Conservation (phyloP, 2,888 invertebrate genomes). For the Gortyna flavago region DNA sequence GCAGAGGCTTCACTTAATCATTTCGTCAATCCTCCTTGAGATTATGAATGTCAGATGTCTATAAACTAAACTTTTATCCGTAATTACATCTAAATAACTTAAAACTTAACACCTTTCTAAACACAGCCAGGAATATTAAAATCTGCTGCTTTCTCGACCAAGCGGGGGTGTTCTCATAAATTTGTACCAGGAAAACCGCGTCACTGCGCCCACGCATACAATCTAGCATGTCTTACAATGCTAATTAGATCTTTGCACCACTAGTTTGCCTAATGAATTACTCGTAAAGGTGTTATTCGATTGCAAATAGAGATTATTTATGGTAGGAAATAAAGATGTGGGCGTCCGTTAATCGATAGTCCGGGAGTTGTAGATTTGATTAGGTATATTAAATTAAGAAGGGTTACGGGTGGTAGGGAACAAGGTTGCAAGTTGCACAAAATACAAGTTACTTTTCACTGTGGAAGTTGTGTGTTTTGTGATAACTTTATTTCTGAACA, state of each 20-base stretch:
- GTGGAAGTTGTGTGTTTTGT: too few relatives aligned
- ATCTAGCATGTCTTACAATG: constrained; percentile 75
- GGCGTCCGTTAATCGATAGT: constrained; percentile 53
- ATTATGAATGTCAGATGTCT: not conserved
- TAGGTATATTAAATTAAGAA: not conserved
- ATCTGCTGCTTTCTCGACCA: constrained; percentile 41
- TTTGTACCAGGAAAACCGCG: constrained; percentile 68
- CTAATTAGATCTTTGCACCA: constrained; percentile 79
- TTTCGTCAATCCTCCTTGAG: not conserved
- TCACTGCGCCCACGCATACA: constrained; percentile 75
- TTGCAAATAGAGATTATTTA: constrained; percentile 63
- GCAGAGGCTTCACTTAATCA: not conserved
- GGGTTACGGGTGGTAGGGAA: too few relatives aligned
- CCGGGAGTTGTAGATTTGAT: constrained; percentile 31
- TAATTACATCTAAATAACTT: constrained; percentile 14
- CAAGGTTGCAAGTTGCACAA: too few relatives aligned
- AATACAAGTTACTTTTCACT: not conserved
- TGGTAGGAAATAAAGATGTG: constrained; percentile 53
- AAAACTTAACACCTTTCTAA: constrained; percentile 4
- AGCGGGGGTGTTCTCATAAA: constrained; percentile 71
- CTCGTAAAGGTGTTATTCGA: constrained; percentile 76
- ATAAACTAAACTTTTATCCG: not conserved
- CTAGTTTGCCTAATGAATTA: constrained; percentile 83
- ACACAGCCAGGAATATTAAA: constrained; percentile 38
- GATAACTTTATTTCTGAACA: not conserved